Evolutionary conservation across 2,113 vertebrate species (phyloP).

Genomic region (Crotalus helleri): DNA sequence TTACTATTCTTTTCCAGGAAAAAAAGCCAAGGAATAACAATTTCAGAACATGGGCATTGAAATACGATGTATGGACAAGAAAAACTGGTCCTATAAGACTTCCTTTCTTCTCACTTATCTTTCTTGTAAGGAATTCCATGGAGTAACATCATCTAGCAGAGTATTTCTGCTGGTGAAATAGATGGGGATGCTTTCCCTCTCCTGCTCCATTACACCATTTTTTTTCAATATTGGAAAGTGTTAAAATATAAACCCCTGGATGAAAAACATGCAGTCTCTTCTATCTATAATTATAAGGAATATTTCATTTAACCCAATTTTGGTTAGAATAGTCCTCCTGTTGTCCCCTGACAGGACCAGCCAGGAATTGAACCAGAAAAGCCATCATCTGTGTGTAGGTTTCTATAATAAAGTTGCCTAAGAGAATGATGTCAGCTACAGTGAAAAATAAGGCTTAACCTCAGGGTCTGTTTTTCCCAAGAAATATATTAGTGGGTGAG

Average conservation of each 20-base stretch:
- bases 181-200: background rate
- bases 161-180: background rate
- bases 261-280: background rate
- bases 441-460: background rate
- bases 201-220: background rate
- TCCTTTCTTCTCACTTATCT: background rate
- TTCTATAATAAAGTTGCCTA: background rate
- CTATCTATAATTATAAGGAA: background rate
- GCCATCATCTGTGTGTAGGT: background rate
- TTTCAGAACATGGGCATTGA: background rate
- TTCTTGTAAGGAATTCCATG: background rate
- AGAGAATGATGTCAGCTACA: background rate
- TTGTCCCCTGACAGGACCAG: background rate
- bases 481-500: background rate
- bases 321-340: background rate
- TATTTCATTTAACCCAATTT: background rate
- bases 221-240: background rate
- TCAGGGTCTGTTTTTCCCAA: background rate
- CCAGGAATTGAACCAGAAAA: background rate
- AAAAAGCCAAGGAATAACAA: background rate
- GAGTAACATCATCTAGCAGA: background rate
- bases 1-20: slow-evolving; percentile 21
- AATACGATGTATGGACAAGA: background rate
- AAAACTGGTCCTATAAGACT: background rate
- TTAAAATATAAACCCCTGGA: background rate